Conservation (phyloP, 2,797 vertebrate species). For the Acipenser ruthenus region DNA sequence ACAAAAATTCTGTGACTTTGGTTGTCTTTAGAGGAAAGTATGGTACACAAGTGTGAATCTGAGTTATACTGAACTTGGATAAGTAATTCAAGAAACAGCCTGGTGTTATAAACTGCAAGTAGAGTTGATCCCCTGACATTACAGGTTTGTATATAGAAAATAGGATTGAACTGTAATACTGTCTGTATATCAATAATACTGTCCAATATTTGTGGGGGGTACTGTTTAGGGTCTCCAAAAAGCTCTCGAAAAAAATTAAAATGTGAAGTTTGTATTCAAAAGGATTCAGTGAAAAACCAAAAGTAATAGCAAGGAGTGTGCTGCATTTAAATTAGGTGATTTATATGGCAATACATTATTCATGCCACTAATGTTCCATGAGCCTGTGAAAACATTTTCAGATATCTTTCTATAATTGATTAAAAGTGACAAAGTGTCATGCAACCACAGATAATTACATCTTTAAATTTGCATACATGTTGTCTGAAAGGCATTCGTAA, state of each 20-base stretch:
- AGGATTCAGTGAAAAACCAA: neutral
- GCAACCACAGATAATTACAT: slow-evolving; percentile 4
- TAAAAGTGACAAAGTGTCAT: slow-evolving; percentile 7
- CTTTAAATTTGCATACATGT: neutral
- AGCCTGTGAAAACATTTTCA: slow-evolving; percentile 5
- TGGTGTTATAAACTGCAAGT: too few species aligned
- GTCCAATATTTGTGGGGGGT: too few species aligned
- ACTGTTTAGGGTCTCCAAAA: too few species aligned
- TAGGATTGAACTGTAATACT: too few species aligned
- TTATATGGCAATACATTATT: slow-evolving; percentile 5
- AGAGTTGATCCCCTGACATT: too few species aligned
- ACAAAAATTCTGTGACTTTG: too few species aligned
- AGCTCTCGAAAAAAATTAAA: neutral
- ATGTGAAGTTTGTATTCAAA: neutral
- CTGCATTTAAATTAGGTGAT: slow-evolving; percentile 9
- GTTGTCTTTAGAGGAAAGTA: too few species aligned
- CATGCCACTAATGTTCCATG: slow-evolving; percentile 7
- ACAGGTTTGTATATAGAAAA: too few species aligned
- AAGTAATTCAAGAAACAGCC: too few species aligned
- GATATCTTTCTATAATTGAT: slow-evolving; percentile 1
- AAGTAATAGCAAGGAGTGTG: neutral
- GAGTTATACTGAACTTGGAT: too few species aligned
- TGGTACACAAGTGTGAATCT: too few species aligned
- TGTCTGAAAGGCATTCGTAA: neutral
- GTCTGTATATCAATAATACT: too few species aligned